Conservation (phyloP, 2,888 invertebrate species). For the Heliconius aoede region DNA sequence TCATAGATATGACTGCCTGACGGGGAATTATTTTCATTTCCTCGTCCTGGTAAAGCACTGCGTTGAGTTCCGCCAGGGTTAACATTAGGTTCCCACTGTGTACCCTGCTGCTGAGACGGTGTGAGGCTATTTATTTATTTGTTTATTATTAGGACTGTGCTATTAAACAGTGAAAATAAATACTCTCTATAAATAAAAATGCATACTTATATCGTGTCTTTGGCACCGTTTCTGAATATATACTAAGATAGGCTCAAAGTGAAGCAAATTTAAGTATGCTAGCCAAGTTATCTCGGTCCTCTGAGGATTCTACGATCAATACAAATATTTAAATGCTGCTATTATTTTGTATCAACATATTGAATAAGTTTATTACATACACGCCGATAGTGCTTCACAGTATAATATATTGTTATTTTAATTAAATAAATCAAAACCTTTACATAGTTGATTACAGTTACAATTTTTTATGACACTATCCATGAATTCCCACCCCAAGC, state of each 20-base stretch:
- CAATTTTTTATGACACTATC: conserved; percentile 23
- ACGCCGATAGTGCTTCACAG: too few species aligned
- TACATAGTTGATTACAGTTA: not conserved
- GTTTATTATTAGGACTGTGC: not conserved
- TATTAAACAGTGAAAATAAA: not conserved
- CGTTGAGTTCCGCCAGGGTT: too few species aligned
- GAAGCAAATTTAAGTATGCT: not conserved
- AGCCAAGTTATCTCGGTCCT: conserved; percentile 9
- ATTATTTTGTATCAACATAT: too few species aligned
- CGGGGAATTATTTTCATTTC: too few species aligned
- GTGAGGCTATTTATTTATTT: too few species aligned
- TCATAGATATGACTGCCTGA: too few species aligned
- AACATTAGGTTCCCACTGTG: too few species aligned
- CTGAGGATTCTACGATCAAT: conserved; percentile 1
- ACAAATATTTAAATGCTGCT: conserved; percentile 4
- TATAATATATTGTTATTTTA: too few species aligned
- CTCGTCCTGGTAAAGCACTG: too few species aligned
- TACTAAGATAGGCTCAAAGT: not conserved
- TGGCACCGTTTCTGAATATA: conserved; percentile 9
- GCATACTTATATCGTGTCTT: not conserved
- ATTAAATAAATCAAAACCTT: not conserved
- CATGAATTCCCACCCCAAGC: conserved; percentile 32
- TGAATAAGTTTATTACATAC: too few species aligned
- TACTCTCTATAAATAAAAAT: not conserved
- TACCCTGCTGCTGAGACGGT: too few species aligned